Base-by-base conservation (phyloP, 1,140 invertebrate species). In the Ditylenchus dipsaci region DNA sequence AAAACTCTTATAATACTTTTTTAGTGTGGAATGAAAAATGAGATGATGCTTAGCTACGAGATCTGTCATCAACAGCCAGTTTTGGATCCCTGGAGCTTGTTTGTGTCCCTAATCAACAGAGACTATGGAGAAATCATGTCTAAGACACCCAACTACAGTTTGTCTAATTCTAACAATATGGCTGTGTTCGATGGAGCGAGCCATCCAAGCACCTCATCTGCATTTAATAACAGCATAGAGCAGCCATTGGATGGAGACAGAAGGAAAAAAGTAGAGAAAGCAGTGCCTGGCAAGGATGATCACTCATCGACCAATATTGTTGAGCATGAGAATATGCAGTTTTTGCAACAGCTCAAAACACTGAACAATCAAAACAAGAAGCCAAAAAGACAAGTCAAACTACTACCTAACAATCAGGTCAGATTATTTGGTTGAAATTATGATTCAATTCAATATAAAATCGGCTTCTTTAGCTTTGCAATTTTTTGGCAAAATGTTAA, bases 41-140 rank as follows among this genome's bases (percentile, higher is more conserved):
- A 75, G 42, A 69, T 78, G 26, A 57, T 53, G 45, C 45, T 78
- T 17, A 63, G 30, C 11, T 78, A 78, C 60, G 30, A 60, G 33
- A 62, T 78, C 17, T 33, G 49, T n/a, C n/a, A 29, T 1, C 49
- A 47, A 9, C 15, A 33, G 3, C 30, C 19, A 17, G 26, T 19
- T 11, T 17, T 43, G 13, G 66, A 79, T 26, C 66, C 73, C 1
- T 78, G 76, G 76, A 57, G 56, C 29, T 5, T 71, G 26, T 72
- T 78, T 61, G 42, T 49, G 9, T 56, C 60, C 15, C 61, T 78
- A 13, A 56, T 78, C 19, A 30, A 19, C 13, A 27, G 77, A 23
- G 77, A 74, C 61, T 78, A 79, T 43, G 76, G 75, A 9, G 74
- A 79, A 27, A 43, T 66, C 38, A 58, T 77, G 63, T 68, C 72